phyloP scores from a whole-genome alignment of 2,888 invertebrate genomes.

The Melieria omissa region DNA sequence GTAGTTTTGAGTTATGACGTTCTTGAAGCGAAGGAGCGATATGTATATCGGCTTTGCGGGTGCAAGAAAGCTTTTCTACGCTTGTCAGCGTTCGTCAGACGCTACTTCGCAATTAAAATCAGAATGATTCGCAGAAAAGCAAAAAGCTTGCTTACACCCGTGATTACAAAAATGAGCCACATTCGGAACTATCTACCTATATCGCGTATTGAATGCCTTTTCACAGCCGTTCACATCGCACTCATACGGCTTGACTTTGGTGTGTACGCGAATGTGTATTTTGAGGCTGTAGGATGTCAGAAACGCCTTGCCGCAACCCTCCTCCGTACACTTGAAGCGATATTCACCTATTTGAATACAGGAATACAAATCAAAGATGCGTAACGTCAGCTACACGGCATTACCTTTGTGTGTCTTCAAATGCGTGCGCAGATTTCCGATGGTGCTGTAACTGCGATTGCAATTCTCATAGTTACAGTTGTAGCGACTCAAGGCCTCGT shows the following conservation, averaged over 20 bases:
- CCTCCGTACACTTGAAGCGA: constrained; percentile 89
- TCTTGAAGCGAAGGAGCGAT: no score
- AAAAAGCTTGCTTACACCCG: no score
- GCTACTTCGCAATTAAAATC: no score
- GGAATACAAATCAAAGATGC: background rate
- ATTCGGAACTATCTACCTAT: constrained; percentile 71
- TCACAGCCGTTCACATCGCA: constrained; percentile 85
- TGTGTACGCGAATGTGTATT: constrained; percentile 93
- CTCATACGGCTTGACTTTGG: constrained; percentile 90
- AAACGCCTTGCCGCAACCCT: constrained; percentile 91
- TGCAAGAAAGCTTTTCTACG: background rate
- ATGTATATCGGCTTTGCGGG: background rate
- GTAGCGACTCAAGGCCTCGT: constrained; percentile 73
- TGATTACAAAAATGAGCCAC: no score
- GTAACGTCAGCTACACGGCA: constrained; percentile 10
- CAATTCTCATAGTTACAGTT: constrained; percentile 91
- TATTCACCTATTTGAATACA: constrained; percentile 81
- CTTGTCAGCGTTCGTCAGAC: no score
- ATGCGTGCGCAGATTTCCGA: constrained; percentile 93
- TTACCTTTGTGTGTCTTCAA: constrained; percentile 95
- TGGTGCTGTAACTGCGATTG: constrained; percentile 88
- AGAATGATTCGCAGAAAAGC: no score
- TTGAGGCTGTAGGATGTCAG: constrained; percentile 94
- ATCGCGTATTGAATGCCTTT: constrained; percentile 94
- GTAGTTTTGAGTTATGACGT: no score